Evolutionary conservation across 1,140 invertebrate species (phyloP).

Genomic region (Yoshiicerus persimilis): DNA sequence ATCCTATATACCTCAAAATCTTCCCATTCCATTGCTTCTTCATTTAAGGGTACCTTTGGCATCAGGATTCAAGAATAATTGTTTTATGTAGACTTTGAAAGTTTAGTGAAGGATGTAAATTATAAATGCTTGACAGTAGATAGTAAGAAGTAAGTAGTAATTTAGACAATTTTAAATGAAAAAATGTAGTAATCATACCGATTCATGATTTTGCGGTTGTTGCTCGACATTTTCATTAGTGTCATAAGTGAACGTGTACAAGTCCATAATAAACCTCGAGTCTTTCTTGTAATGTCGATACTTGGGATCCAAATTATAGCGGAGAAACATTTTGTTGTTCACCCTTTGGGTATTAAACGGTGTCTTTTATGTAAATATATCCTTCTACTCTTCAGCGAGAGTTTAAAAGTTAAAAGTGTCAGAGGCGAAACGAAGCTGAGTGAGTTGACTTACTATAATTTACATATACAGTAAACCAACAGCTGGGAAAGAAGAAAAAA

Average conservation of each 20-base stretch:
- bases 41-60: neutral
- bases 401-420: too few relatives aligned
- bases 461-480: neutral
- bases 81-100: neutral
- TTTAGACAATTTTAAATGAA: neutral
- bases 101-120: neutral
- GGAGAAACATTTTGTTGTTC: conserved; percentile 42
- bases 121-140: neutral
- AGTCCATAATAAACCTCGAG: conserved; percentile 74
- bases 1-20: neutral
- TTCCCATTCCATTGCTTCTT: neutral
- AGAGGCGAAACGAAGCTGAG: too few relatives aligned
- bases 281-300: conserved; percentile 80
- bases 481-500: neutral
- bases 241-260: conserved; percentile 81
- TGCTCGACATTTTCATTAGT: conserved; percentile 53
- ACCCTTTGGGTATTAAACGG: neutral
- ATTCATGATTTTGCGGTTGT: neutral
- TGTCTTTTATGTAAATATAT: neutral
- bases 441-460: neutral
- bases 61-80: neutral
- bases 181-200: neutral
- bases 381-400: neutral
- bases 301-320: conserved; percentile 54
- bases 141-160: neutral